Evolutionary conservation across 2,113 vertebrate genomes (phyloP), one percentile per base, ranked within the genome.

Genomic region (Perca schrenkii): DNA sequence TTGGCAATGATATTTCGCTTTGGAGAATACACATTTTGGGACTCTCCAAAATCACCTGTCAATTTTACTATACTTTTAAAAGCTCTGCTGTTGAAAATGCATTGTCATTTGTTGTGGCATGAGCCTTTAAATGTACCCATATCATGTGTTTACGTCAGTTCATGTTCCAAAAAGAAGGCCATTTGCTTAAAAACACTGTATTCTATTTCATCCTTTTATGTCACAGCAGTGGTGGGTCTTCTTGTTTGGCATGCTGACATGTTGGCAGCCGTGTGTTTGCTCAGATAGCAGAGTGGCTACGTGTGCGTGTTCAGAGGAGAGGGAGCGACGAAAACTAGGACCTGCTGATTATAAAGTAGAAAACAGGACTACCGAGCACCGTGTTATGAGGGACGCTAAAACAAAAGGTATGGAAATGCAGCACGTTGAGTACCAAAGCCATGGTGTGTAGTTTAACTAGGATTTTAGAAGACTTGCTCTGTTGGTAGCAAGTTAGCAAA

Each of bases 361-460:
- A 71, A 60, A 71, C 47, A 0, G 47, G 40, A 62, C 13, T 3
- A 69, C 2, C 6, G 6, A 50, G 10, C 11, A 71, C 62, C 11
- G 72, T 80, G 86, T 74, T 58, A 95, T 94, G 93, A 94, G 85
- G 88, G 86, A 91, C 71, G 68, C 72, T 4, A 70, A 28, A 52
- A 65, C 60, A 16, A 88, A 83, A 90, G 93, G 94, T 94, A 93
- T 21, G 64, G 4, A 36, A 7, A 31, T 34, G 25, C 5, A 22
- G 16, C 19, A 54, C 2, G 6, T 17, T 10, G 11, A n/a, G 0
- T 1, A 8, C 8, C 1, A 14, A 46, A 8, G 19, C 7, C 8
- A 1, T 1, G 2, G 11, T 14, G 61, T 75, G 34, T 19, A 14
- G 43, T 58, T 57, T 15, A 8, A 21, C 7, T 22, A 49, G 12